Conservation (phyloP, 2,113 vertebrate species). For the Indri indri region DNA sequence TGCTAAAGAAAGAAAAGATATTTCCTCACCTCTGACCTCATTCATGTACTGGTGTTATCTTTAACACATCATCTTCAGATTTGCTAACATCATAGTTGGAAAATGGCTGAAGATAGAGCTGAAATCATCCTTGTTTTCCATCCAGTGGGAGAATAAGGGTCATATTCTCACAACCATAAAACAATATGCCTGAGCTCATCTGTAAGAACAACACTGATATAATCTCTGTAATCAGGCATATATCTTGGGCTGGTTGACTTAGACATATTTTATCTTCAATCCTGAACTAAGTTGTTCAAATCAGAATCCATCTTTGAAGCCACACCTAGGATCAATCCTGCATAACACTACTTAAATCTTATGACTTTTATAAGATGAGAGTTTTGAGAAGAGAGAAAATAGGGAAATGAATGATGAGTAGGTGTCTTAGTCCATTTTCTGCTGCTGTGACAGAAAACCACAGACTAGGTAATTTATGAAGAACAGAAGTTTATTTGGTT, state of each 20-base stretch:
- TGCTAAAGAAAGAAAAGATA: background rate
- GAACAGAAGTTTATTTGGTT: background rate
- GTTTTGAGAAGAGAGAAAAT: background rate
- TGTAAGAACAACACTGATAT: background rate
- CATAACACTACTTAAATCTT: background rate
- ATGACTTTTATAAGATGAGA: background rate
- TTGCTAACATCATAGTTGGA: background rate
- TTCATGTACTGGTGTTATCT: background rate
- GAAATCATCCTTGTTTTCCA: background rate
- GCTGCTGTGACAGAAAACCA: background rate
- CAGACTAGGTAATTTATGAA: background rate
- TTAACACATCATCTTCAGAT: background rate
- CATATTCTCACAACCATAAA: background rate
- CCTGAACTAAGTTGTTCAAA: background rate
- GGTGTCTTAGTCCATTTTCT: background rate
- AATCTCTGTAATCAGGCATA: background rate
- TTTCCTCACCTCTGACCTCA: background rate
- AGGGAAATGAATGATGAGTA: background rate
- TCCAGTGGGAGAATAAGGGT: background rate
- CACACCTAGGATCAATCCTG: background rate
- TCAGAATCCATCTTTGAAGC: background rate
- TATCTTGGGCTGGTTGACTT: background rate
- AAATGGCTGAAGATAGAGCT: background rate
- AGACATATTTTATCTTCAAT: background rate
- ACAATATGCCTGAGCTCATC: background rate